Conservation (phyloP, 2,113 vertebrate species). For the Menura novaehollandiae region DNA sequence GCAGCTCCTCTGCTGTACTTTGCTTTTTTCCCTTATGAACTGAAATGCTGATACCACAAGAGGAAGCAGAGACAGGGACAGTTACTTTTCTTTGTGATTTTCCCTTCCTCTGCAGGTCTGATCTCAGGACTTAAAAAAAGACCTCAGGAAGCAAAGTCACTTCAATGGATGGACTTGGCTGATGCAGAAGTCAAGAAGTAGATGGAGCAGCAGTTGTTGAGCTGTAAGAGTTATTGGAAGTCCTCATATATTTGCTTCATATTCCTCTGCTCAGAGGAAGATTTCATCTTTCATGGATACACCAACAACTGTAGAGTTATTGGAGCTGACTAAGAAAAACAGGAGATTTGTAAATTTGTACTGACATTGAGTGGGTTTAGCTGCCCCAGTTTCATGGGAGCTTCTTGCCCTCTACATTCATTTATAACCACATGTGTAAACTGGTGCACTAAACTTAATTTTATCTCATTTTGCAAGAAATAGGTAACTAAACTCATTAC, state of each 20-base stretch:
- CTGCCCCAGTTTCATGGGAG: background rate
- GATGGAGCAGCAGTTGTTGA: background rate
- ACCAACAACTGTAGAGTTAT: background rate
- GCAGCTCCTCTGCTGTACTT: background rate
- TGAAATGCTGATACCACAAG: background rate
- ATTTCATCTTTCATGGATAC: background rate
- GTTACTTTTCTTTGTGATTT: background rate
- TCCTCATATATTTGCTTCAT: background rate
- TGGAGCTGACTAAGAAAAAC: background rate
- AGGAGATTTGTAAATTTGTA: background rate
- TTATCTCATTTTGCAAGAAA: slow-evolving; percentile 15
- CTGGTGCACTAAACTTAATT: background rate
- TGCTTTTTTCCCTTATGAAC: background rate
- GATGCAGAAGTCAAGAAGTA: background rate
- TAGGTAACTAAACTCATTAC: background rate
- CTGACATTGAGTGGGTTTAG: background rate
- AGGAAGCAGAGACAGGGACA: background rate
- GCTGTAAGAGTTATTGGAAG: background rate
- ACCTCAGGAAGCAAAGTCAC: background rate
- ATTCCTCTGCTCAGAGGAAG: background rate
- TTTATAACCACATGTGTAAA: background rate
- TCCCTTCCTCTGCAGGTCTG: background rate
- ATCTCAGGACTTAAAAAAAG: background rate
- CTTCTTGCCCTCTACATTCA: background rate
- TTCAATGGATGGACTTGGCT: background rate